Evolutionary conservation across 2,888 invertebrate genomes (phyloP), one percentile per base, ranked within the genome.

Genomic region (Panopea generosa): DNA sequence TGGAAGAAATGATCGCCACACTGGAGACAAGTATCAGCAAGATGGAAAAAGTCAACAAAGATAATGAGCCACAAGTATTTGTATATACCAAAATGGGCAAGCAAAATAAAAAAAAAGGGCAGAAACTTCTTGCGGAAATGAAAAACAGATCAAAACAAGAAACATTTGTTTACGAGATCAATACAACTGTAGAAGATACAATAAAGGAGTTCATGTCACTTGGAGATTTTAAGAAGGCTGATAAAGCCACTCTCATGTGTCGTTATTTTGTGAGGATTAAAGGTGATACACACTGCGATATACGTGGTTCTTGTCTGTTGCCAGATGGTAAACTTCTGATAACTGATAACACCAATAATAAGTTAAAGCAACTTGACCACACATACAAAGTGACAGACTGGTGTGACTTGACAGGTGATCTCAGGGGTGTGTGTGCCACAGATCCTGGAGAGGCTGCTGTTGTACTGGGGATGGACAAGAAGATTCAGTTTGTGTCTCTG

Each of bases 281-380:
- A 45, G 77, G 68, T 49, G 77, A 77, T 38, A 57, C 55, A 49
- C 43, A 59, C 6, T 77, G 77, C 24, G 49, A 49, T 38, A 47
- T 77, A 2, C 40, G 52, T 2, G 62, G 61, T n/a, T 52, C 27
- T 7, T 77, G 77, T 68, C 77, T 67, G 47, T 20, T 72, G 16
- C 45, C 50, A 26, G 71, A 72, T 20, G 77, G 77, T 3, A 77
- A 71, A 2, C 38, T 77, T 26, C 57, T 77, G 16, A 7, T 71
- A n/a, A 59, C 50, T 11, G 77, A 77, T 45, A 2, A n/a, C 1
- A 27, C 63, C 14, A 77, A 77, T 50, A 24, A 55, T 20, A 62
- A 62, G 16, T 22, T 77, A 9, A 77, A 77, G 47, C 77, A 72
- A 6, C 60, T 72, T n/a, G 77, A 77, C 33, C 61, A 68, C 6